A percentile compares a stretch with the other conserved stretches of the same genome.
phyloP scores from a whole-genome alignment of 2,797 vertebrate genomes.

The Eulemur albifrons region DNA sequence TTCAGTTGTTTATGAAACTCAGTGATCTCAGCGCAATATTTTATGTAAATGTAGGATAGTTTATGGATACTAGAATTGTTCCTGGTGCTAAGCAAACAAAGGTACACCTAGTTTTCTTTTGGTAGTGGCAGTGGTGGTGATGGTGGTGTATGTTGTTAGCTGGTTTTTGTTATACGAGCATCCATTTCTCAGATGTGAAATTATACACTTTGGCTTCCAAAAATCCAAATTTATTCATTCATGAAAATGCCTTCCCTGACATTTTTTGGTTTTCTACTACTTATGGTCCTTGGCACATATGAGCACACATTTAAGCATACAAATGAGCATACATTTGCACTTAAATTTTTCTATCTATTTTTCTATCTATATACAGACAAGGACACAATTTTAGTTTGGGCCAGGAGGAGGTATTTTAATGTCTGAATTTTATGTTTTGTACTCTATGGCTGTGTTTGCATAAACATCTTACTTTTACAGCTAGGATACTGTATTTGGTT shows the following conservation, averaged over 20 bases:
- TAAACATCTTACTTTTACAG: not conserved
- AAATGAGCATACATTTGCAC: not conserved
- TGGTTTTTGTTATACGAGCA: not conserved
- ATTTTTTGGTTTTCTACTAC: not conserved
- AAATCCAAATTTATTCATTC: not conserved
- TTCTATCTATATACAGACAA: not conserved
- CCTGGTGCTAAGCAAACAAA: not conserved
- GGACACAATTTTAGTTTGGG: slow-evolving; percentile 2
- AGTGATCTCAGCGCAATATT: not conserved
- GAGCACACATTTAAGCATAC: not conserved
- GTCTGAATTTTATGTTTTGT: slow-evolving; percentile 33
- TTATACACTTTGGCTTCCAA: not conserved
- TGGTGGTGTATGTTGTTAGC: not conserved
- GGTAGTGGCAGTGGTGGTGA: not conserved
- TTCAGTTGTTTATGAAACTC: not conserved
- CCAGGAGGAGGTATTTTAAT: slow-evolving; percentile 14
- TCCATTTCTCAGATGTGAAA: not conserved
- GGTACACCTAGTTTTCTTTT: not conserved
- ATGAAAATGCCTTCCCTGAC: not conserved
- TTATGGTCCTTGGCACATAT: not conserved
- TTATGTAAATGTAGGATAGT: not conserved
- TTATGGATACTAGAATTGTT: not conserved
- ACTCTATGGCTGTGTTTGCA: not conserved
- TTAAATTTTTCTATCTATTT: not conserved
- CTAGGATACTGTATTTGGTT: not conserved